Conservation (phyloP, 2,888 invertebrate species). For the Tiliacea aurago region DNA sequence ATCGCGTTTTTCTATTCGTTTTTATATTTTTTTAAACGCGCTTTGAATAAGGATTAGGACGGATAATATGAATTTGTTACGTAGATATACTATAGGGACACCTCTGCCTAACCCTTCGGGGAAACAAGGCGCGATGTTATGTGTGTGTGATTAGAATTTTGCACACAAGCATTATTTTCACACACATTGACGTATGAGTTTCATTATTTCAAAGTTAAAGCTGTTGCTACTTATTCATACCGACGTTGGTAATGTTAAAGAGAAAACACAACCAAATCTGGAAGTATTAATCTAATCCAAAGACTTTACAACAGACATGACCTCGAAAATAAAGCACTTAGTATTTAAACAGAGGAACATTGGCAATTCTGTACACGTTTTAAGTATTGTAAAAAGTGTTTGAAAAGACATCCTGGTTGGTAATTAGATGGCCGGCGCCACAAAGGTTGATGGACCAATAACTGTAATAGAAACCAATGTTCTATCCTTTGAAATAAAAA, state of each 20-base stretch:
- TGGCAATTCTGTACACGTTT: constrained; percentile 43
- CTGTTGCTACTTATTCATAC: background rate
- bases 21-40: background rate
- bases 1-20: background rate
- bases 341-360: constrained; percentile 10
- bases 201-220: background rate
- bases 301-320: background rate
- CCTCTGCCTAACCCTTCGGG: too few relatives aligned
- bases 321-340: background rate
- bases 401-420: constrained; percentile 48
- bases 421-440: constrained; percentile 61
- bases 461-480: constrained; percentile 49
- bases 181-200: background rate
- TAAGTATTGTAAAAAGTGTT: constrained; percentile 42
- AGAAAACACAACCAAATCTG: constrained; percentile 1
- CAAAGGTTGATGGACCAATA: constrained; percentile 59
- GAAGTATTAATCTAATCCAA: constrained; percentile 5
- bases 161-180: background rate
- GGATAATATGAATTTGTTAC: background rate
- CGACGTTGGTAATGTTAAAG: background rate
- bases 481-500: constrained; percentile 46
- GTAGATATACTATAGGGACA: too few relatives aligned
- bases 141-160: background rate
- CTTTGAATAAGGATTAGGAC: too few relatives aligned
- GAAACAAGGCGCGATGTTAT: too few relatives aligned